phyloP scores from a whole-genome alignment of 2,888 invertebrate genomes.

The Phortica magna region DNA sequence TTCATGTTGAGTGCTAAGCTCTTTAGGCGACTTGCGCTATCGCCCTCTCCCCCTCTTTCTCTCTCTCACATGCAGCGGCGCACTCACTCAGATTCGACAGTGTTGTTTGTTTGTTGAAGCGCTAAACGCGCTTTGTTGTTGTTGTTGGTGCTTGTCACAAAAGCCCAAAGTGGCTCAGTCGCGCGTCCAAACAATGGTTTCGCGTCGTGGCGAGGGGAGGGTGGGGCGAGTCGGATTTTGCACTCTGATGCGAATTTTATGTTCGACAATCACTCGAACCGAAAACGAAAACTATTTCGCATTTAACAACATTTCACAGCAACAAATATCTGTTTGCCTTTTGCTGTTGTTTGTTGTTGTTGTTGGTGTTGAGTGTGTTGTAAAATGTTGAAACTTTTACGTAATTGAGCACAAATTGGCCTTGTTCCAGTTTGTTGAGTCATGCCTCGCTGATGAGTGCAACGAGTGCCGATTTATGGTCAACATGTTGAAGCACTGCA shows the following conservation, averaged over 20 bases:
- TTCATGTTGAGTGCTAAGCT: no score
- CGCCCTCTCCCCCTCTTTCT: neutral
- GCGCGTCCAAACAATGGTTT: slow-evolving; percentile 18
- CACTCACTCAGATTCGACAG: neutral
- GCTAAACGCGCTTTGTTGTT: neutral
- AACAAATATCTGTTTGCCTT: neutral
- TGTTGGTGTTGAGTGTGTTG: slow-evolving; percentile 8
- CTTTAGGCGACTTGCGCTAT: neutral
- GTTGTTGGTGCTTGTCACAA: slow-evolving; percentile 23
- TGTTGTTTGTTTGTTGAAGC: neutral
- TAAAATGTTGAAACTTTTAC: neutral
- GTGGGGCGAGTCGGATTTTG: no score
- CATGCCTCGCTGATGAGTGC: neutral
- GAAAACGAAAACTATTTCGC: neutral
- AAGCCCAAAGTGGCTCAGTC: slow-evolving; percentile 18
- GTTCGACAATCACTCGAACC: slow-evolving; percentile 17
- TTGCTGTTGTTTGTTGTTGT: neutral
- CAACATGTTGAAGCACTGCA: neutral
- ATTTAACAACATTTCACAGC: neutral
- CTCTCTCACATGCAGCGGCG: neutral
- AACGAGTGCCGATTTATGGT: neutral
- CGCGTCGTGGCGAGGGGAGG: no score
- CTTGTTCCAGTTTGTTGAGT: slow-evolving; percentile 17
- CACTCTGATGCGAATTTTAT: slow-evolving; percentile 22
- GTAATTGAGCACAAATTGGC: slow-evolving; percentile 15